These are phyloP conservation scores for Heliconius ismenius DNA, from an alignment of 2,888 invertebrate genomes.

Conservation along the genomic window DNA sequence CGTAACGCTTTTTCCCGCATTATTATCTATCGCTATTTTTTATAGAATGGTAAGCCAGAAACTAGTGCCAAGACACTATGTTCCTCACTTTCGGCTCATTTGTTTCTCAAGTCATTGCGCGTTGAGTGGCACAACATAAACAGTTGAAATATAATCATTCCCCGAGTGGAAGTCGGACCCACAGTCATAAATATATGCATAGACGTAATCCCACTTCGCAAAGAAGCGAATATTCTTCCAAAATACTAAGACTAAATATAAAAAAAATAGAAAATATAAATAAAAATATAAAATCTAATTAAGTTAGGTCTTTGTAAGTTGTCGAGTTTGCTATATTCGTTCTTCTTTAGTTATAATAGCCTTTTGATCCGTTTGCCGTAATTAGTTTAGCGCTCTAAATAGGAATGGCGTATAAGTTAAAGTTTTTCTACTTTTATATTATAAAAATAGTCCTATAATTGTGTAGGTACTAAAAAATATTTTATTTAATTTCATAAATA, in stretches of 20 bases:
- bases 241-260: neutral
- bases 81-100: neutral
- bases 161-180: neutral
- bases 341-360: constrained; percentile 5
- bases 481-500: neutral
- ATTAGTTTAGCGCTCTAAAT: constrained; percentile 3
- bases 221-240: neutral
- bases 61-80: neutral
- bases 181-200: neutral
- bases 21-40: neutral
- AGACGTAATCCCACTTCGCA: neutral
- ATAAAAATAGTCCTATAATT: neutral
- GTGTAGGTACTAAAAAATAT: neutral
- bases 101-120: neutral
- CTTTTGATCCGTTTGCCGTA: constrained; percentile 9
- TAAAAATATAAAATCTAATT: constrained; percentile 17
- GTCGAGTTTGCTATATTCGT: constrained; percentile 1
- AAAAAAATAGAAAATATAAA: no score
- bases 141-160: neutral
- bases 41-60: neutral
- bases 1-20: neutral
- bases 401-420: neutral
- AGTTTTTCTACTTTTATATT: neutral
- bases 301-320: neutral
- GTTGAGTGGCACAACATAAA: neutral